A percentile compares a stretch with the other conserved stretches of the same genome.
Conservation (phyloP, 2,888 invertebrate species). For the Hydroisotoma schaefferi region DNA sequence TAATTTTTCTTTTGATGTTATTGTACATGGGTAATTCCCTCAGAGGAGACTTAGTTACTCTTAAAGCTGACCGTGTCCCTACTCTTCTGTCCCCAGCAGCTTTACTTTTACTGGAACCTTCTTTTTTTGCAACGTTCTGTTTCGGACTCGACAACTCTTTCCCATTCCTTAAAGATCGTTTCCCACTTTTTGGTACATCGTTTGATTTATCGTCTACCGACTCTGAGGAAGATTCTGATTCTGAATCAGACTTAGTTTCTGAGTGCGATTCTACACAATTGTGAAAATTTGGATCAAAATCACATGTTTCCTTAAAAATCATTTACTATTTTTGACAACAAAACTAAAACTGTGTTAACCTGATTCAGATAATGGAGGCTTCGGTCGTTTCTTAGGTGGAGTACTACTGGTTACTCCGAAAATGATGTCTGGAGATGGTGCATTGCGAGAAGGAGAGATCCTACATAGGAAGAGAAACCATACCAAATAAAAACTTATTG, state of each 20-base stretch:
- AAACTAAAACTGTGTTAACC: conserved; percentile 6
- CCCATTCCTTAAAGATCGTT: conserved; percentile 37
- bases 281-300: too few relatives aligned
- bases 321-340: too few relatives aligned
- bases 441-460: conserved; percentile 39
- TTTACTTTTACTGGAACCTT: conserved; percentile 20
- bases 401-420: conserved; percentile 38
- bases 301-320: too few relatives aligned
- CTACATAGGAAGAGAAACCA: conserved; percentile 10
- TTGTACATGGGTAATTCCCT: conserved; percentile 48
- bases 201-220: conserved; percentile 3
- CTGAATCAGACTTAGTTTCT: too few relatives aligned
- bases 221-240: neutral
- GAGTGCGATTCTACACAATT: neutral
- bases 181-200: neutral
- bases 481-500: too few relatives aligned
- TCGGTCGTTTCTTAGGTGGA: conserved; percentile 20
- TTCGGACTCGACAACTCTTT: conserved; percentile 35
- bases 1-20: conserved; percentile 14
- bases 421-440: conserved; percentile 48
- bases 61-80: conserved; percentile 42
- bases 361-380: conserved; percentile 17
- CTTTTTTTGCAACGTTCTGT: conserved; percentile 21
- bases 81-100: conserved; percentile 17
- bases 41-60: conserved; percentile 43